Base-by-base conservation (phyloP, 2,888 invertebrate species). In the Leuctra nigra region DNA sequence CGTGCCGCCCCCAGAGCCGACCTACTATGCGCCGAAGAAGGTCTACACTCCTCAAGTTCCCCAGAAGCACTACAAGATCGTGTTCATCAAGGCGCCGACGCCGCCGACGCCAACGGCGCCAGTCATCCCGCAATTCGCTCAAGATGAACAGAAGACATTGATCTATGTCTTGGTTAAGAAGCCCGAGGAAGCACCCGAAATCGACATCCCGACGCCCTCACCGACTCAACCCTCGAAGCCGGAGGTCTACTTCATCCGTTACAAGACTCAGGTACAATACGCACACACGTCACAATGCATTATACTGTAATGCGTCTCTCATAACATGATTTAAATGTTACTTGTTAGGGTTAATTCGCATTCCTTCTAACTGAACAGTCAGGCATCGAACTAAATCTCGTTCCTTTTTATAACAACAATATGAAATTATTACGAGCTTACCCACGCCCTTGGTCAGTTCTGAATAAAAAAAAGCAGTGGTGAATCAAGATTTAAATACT, bases 221-320 rank as follows among this genome's bases (percentile, higher is more conserved):
- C 88, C 91, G 41, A 91, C 91, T 35, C 89, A 89, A 68, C 91
- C 91, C 47, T 84, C 87, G 77, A 91, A 91, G 71, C 91, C 91
- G 4, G 91, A 91, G 76, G 91, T 91, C 54, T 91, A 89, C 78
- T 91, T 91, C 78, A 91, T 91, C 77, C 84, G 89, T 76, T 91
- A 91, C 75, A 87, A 87, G 75, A 87, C 87, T 53, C 87, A 86
- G 83, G 86, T 86, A 73, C 68, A 70, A 57, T n/a, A n/a, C n/a
- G n/a, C n/a, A n/a, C n/a, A n/a, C n/a, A n/a, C n/a, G n/a, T n/a
- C n/a, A n/a, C n/a, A n/a, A n/a, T n/a, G n/a, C n/a, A n/a, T n/a
- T n/a, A n/a, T n/a, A n/a, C n/a, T n/a, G n/a, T n/a, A n/a, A n/a
- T n/a, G n/a, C n/a, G n/a, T n/a, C n/a, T n/a, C n/a, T n/a, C n/a